phyloP scores from a whole-genome alignment of 2,797 vertebrate species.

The Neosalanx taihuensis region DNA sequence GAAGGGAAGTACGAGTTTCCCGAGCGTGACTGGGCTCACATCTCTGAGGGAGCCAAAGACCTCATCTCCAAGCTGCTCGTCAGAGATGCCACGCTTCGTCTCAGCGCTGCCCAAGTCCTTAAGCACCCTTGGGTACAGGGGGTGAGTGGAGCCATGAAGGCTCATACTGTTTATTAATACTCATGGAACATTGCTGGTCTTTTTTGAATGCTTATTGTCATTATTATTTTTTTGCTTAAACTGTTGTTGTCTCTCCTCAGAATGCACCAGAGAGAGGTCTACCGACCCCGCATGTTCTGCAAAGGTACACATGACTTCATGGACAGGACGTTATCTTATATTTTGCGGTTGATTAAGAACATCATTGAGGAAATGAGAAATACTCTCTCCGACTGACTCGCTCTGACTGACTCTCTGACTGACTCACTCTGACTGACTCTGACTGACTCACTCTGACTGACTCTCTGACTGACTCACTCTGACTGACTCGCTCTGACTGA shows the following conservation, averaged over 20 bases:
- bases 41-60: constrained; percentile 90
- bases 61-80: constrained; percentile 94
- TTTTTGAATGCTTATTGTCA: background rate
- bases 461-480: background rate
- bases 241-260: constrained; percentile 56
- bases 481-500: too few species aligned
- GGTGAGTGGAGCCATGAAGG: constrained; percentile 69
- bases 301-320: constrained; percentile 77
- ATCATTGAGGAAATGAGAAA: background rate
- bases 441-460: background rate
- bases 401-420: too few species aligned
- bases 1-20: constrained; percentile 96
- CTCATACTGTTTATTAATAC: background rate
- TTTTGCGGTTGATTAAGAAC: background rate
- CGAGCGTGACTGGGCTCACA: constrained; percentile 93
- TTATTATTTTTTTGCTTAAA: background rate
- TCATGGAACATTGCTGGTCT: background rate
- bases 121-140: constrained; percentile 93
- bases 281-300: constrained; percentile 90
- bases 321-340: background rate
- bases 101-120: constrained; percentile 91
- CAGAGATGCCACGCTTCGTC: constrained; percentile 88
- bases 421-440: too few species aligned
- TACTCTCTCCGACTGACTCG: too few species aligned
- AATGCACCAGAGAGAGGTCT: constrained; percentile 93